Evolutionary conservation across 1,140 invertebrate species (phyloP).

Genomic region (Heliothis virescens): DNA sequence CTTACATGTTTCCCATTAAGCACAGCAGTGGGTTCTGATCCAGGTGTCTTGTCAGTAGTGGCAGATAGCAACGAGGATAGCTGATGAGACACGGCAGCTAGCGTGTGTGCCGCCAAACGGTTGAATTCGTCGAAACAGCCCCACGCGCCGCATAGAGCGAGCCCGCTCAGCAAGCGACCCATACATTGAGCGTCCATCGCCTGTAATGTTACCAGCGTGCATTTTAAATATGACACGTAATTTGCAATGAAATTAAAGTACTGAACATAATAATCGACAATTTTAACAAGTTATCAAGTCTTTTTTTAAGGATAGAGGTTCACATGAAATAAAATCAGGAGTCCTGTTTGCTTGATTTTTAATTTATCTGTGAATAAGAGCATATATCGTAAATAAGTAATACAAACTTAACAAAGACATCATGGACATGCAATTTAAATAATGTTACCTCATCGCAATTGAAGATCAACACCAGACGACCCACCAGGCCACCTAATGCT

Average conservation of each 20-base stretch:
- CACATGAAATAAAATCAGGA: too few species aligned
- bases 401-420: neutral
- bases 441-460: slow-evolving; percentile 97
- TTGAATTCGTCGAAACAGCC: slow-evolving; percentile 99
- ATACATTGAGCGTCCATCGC: slow-evolving; percentile 98
- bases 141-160: slow-evolving; percentile 98
- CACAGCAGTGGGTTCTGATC: slow-evolving; percentile 82
- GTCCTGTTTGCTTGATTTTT: too few species aligned
- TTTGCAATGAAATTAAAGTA: too few species aligned
- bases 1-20: slow-evolving; percentile 92
- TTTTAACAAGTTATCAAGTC: too few species aligned
- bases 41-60: slow-evolving; percentile 68
- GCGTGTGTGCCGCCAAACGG: slow-evolving; percentile 95
- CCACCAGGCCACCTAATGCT: slow-evolving; percentile 95
- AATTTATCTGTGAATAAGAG: too few species aligned
- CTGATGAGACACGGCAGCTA: slow-evolving; percentile 95
- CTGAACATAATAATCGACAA: too few species aligned
- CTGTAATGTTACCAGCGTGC: slow-evolving; percentile 76
- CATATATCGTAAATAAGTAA: neutral
- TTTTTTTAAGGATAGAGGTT: too few species aligned
- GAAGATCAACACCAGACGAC: slow-evolving; percentile 97
- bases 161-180: slow-evolving; percentile 96
- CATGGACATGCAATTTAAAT: neutral
- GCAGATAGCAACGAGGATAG: slow-evolving; percentile 91
- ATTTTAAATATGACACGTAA: too few species aligned